phyloP scores from a whole-genome alignment of 53 echinoderm and acorn worm genomes.

The Crossaster papposus region DNA sequence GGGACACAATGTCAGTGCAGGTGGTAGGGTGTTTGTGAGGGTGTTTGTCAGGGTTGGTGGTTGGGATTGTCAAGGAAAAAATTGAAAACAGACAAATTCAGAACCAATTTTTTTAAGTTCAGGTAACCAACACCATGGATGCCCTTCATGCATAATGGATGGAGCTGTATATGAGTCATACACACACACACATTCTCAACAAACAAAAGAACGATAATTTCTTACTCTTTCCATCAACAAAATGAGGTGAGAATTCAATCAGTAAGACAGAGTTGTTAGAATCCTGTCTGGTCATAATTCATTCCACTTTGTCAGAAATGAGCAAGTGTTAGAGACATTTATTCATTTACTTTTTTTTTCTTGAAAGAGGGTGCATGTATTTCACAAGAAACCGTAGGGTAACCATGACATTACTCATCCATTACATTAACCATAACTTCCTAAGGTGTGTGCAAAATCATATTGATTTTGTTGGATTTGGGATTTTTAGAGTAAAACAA shows the following conservation, averaged over 20 bases:
- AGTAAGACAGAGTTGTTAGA: background rate
- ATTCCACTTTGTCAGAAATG: too few relatives aligned
- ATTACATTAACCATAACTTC: background rate
- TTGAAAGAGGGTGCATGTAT: too few relatives aligned
- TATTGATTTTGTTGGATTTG: too few relatives aligned
- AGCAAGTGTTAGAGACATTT: too few relatives aligned
- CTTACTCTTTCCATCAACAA: too few relatives aligned
- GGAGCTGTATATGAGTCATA: background rate
- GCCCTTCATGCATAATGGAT: conserved; percentile 2
- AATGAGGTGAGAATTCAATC: background rate
- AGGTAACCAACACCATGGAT: background rate
- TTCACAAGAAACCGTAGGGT: background rate
- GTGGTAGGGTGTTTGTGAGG: conserved; percentile 55
- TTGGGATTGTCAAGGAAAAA: conserved; percentile 38
- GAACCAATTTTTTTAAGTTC: background rate
- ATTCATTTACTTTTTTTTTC: too few relatives aligned
- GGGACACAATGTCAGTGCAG: conserved; percentile 42
- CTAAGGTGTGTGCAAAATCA: too few relatives aligned
- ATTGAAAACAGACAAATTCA: background rate
- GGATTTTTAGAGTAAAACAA: too few relatives aligned
- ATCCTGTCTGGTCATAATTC: background rate
- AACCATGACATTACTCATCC: background rate
- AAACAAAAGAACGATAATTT: too few relatives aligned
- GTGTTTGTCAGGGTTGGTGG: conserved; percentile 54
- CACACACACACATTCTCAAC: background rate